Conservation (phyloP, 2,113 vertebrate genomes). For the Piprites chloris region DNA sequence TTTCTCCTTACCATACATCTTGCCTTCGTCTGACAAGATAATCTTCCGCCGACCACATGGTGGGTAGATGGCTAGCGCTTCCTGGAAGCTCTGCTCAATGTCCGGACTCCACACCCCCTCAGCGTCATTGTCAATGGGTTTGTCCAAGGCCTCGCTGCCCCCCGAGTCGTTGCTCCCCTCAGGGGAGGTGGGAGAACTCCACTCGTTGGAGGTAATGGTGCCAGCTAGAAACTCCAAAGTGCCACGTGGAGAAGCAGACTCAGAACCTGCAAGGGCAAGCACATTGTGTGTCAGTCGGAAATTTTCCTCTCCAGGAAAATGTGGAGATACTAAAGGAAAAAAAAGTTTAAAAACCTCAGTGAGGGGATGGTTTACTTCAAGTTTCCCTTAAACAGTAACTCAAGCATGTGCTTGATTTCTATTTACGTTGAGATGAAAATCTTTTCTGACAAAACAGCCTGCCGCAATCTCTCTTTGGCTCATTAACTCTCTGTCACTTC, state of each 20-base stretch:
- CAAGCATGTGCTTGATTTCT: not conserved
- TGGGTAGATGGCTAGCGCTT: constrained; percentile 95
- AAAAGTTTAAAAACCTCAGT: not conserved
- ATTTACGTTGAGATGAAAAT: not conserved
- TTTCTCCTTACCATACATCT: constrained; percentile 93
- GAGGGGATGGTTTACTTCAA: not conserved
- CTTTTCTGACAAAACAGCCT: not conserved
- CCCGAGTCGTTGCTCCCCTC: constrained; percentile 77
- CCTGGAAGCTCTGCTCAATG: constrained; percentile 98
- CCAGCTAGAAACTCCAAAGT: constrained; percentile 76
- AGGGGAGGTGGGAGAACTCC: constrained; percentile 78
- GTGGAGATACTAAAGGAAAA: not conserved
- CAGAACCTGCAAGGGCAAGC: constrained; percentile 56
- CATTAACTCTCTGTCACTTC: not conserved
- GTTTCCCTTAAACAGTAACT: not conserved
- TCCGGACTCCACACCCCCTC: constrained; percentile 97
- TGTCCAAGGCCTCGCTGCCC: constrained; percentile 76
- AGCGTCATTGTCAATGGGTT: constrained; percentile 88
- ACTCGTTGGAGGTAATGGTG: constrained; percentile 82
- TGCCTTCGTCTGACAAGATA: constrained; percentile 94
- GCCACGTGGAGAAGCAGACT: constrained; percentile 66
- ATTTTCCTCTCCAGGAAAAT: not conserved
- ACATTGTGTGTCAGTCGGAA: not conserved
- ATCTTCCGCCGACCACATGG: constrained; percentile 95
- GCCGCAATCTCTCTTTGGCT: not conserved